These are phyloP conservation scores for Blennius ocellaris DNA, from an alignment of 2,113 vertebrate species.

Conservation along the genomic window DNA sequence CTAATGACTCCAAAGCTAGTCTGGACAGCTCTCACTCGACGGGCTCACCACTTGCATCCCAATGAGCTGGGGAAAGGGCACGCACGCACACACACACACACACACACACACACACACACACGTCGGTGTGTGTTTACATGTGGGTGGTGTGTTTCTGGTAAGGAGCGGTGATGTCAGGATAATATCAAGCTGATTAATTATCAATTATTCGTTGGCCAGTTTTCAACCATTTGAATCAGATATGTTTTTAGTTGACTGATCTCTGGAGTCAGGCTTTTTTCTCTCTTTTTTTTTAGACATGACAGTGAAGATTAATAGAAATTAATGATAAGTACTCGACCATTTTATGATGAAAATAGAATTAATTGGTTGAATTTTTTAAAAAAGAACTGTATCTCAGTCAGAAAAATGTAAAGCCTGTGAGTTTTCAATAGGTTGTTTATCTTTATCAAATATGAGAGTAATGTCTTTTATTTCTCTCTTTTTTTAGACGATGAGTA, in stretches of 20 bases:
- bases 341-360: conserved; percentile 65
- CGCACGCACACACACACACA: conserved; percentile 33
- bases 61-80: conserved; percentile 80
- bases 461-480: neutral
- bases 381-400: conserved; percentile 29
- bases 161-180: conserved; percentile 50
- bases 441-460: conserved; percentile 18
- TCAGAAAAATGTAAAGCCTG: conserved; percentile 12
- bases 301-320: conserved; percentile 74
- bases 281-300: conserved; percentile 7
- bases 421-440: conserved; percentile 14
- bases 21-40: conserved; percentile 75
- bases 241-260: conserved; percentile 63
- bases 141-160: conserved; percentile 19
- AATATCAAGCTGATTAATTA: conserved; percentile 74
- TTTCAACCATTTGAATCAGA: conserved; percentile 71
- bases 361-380: conserved; percentile 60
- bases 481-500: conserved; percentile 1
- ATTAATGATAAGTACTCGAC: conserved; percentile 64
- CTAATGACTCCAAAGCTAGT: conserved; percentile 86
- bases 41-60: conserved; percentile 75
- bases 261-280: conserved; percentile 34
- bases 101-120: conserved; percentile 18
- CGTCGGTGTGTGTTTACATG: conserved; percentile 1
- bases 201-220: conserved; percentile 65